A percentile compares a stretch with the other conserved stretches of the same genome.
phyloP scores from a whole-genome alignment of 2,888 invertebrate species.

The Plebejus melissa region DNA sequence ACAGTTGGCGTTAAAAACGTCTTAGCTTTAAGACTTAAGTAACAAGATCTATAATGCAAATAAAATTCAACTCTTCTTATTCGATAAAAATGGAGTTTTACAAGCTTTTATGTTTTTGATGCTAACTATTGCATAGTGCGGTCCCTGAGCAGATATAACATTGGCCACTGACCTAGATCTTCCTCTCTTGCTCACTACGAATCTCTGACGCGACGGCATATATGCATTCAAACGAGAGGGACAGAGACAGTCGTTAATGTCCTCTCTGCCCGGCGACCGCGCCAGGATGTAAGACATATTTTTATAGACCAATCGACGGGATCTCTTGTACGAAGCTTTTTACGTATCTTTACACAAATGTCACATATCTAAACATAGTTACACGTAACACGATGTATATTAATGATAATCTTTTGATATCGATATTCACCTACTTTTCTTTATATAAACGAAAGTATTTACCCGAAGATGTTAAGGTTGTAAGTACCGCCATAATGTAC shows the following conservation, averaged over 20 bases:
- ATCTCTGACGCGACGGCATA: background rate
- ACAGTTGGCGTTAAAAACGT: slow-evolving; percentile 30
- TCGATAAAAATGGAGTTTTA: background rate
- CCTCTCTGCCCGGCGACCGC: slow-evolving; percentile 38
- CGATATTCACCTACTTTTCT: slow-evolving; percentile 72
- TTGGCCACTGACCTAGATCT: background rate
- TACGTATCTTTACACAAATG: slow-evolving; percentile 66
- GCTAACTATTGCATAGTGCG: background rate
- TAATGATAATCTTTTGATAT: slow-evolving; percentile 75
- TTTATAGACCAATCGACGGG: slow-evolving; percentile 62
- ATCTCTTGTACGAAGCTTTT: slow-evolving; percentile 58
- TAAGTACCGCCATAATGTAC: slow-evolving; percentile 69
- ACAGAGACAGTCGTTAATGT: background rate
- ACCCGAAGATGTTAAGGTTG: slow-evolving; percentile 61
- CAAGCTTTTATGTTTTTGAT: slow-evolving; percentile 1
- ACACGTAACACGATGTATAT: slow-evolving; percentile 63
- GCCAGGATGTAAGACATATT: slow-evolving; percentile 60
- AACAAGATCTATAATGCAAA: background rate
- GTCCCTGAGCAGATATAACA: background rate
- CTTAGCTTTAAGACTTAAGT: background rate
- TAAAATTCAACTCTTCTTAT: background rate
- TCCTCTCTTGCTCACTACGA: slow-evolving; percentile 4
- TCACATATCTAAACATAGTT: slow-evolving; percentile 73
- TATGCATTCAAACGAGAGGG: background rate
- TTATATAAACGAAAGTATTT: slow-evolving; percentile 63